Conservation (phyloP, 2,797 vertebrate species). For the Pipistrellus nathusii region DNA sequence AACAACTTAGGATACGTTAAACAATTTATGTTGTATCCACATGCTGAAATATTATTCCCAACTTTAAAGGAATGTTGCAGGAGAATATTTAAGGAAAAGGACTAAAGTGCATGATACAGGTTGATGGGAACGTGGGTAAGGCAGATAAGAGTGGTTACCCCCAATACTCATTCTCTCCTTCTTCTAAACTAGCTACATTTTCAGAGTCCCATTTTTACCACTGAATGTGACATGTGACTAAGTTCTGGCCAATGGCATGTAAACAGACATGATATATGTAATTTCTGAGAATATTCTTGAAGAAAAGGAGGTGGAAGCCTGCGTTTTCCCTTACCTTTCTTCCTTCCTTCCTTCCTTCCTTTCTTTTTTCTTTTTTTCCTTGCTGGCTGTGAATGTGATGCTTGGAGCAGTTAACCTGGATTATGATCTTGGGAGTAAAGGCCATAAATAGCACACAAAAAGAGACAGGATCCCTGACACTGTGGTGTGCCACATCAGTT, state of each 20-base stretch:
- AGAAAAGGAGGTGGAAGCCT: background rate
- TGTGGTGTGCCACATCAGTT: background rate
- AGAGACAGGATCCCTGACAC: background rate
- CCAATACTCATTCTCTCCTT: background rate
- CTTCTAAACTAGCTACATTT: background rate
- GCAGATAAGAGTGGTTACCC: background rate
- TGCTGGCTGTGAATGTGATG: background rate
- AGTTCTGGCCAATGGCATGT: background rate
- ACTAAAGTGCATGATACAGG: background rate
- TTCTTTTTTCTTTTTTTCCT: too few species aligned
- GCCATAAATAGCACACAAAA: background rate
- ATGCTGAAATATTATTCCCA: background rate
- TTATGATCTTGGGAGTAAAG: background rate
- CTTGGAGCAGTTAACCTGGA: background rate
- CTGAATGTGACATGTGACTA: background rate
- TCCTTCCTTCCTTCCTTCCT: background rate
- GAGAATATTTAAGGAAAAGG: slow-evolving; percentile 1
- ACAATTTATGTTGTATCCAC: background rate
- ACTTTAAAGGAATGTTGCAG: slow-evolving; percentile 6
- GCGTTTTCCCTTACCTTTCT: background rate
- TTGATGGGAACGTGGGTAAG: background rate
- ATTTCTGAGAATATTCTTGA: background rate
- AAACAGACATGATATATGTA: background rate
- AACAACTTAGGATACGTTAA: background rate
- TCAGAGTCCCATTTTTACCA: background rate